Evolutionary conservation across 2,113 vertebrate species (phyloP).

Genomic region (Malurus elegans): DNA sequence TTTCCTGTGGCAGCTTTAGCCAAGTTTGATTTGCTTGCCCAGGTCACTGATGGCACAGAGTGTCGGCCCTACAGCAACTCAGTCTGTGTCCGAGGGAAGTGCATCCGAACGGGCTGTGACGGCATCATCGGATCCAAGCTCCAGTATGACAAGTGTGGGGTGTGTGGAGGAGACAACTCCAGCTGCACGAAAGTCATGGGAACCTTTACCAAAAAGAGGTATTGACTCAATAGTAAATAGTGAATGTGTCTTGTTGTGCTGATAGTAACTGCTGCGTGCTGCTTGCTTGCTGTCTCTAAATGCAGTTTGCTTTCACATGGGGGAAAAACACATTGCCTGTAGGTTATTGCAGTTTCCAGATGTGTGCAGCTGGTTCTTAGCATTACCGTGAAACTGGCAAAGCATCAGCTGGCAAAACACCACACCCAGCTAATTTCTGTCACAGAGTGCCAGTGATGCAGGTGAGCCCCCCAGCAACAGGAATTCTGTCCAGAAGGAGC

Average conservation of each 20-base stretch:
- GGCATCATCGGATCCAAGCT: constrained; percentile 96
- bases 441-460: background rate
- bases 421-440: background rate
- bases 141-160: constrained; percentile 93
- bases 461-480: background rate
- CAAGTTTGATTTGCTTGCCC: background rate
- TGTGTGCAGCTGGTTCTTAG: background rate
- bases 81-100: constrained; percentile 91
- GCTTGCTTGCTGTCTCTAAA: background rate
- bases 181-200: constrained; percentile 89
- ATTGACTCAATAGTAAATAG: background rate
- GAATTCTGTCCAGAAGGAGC: background rate
- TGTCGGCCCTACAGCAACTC: constrained; percentile 93
- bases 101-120: constrained; percentile 91
- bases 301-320: background rate
- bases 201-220: constrained; percentile 96
- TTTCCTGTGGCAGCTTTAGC: background rate
- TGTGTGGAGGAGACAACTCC: constrained; percentile 93
- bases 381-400: background rate
- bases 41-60: constrained; percentile 94
- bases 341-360: background rate
- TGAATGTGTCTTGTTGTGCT: background rate
- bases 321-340: background rate
- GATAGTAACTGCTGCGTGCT: background rate
- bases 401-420: background rate